These are phyloP conservation scores for Drosophila neutralis DNA, from an alignment of 2,888 invertebrate genomes.

Conservation along the genomic window DNA sequence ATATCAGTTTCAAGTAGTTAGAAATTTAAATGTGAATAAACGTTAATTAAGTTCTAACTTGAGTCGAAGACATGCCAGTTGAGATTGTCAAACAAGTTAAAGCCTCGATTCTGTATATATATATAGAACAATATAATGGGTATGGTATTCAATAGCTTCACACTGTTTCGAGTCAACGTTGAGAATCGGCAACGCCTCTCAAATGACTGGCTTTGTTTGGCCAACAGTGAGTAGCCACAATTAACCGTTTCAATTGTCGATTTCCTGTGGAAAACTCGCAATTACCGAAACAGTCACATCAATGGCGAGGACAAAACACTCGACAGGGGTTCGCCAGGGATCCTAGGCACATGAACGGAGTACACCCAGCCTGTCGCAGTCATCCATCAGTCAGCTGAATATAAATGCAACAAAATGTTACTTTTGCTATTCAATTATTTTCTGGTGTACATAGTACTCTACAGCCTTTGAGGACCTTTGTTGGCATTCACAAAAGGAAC, in stretches of 20 bases:
- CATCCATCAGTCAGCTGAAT: slow-evolving; percentile 23
- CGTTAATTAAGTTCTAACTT: neutral
- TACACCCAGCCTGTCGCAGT: slow-evolving; percentile 6
- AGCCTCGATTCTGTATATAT: neutral
- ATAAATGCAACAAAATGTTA: slow-evolving; percentile 63
- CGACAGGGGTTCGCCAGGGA: slow-evolving; percentile 22
- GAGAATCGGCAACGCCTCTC: neutral
- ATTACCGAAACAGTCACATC: slow-evolving; percentile 39
- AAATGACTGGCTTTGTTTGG: slow-evolving; percentile 36
- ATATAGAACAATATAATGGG: neutral
- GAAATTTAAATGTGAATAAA: neutral
- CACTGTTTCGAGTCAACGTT: neutral
- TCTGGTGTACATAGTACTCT: slow-evolving; percentile 16
- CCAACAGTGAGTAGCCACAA: slow-evolving; percentile 49
- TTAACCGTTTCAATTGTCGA: slow-evolving; percentile 57
- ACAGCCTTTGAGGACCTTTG: slow-evolving; percentile 33
- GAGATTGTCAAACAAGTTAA: neutral
- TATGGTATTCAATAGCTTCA: neutral
- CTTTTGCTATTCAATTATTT: slow-evolving; percentile 62
- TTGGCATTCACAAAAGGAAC: slow-evolving; percentile 46
- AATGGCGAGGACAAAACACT: slow-evolving; percentile 30
- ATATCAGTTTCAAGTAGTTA: neutral
- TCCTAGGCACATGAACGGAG: slow-evolving; percentile 1
- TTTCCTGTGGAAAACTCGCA: slow-evolving; percentile 47
- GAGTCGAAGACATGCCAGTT: neutral